Evolutionary conservation across 1,140 invertebrate genomes (phyloP), one percentile per base, ranked within the genome.

Genomic region (Drosophila mauritiana): DNA sequence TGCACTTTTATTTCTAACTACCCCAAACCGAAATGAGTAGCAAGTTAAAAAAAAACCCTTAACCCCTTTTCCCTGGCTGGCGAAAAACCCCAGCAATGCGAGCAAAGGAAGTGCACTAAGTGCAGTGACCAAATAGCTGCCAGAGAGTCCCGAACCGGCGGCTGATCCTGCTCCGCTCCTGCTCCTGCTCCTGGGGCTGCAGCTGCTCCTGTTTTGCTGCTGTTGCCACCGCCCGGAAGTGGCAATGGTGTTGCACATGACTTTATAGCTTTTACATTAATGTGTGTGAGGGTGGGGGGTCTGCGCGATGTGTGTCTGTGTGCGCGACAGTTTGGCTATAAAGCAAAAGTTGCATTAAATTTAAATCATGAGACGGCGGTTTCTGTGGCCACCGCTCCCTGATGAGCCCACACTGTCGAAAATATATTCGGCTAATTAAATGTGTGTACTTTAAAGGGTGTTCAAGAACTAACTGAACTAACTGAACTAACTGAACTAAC

Each of bases 81-180:
- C 31, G 51, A 56, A 70, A 78, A 78, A 78, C 74, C 73, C 56
- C 56, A 78, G 73, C 56, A 77, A 77, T 86, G 74, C 70, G 78
- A 75, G 77, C 42, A 70, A 70, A 74, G 81, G 82, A 86, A 86
- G 82, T 86, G 69, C 74, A 73, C 82, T 86, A 86, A 86, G 83
- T 86, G 83, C 82, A 86, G 82, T 86, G 83, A 86, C 83, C 82
- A 86, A 86, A 81, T 67, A 75, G 78, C 77, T 78, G 68, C 74
- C 68, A 73, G 70, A 68, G 67, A 80, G 65, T 76, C 59, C 64
- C 40, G 48, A 76, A 34, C 52, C 40, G 25, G 49, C 61, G 52
- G 56, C 55, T 48, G 49, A 53, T 59, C 36, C 62, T 57, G 34
- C 53, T 51, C 13, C 42, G 43, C 62, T 68, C 11, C 40, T 43